Base-by-base conservation (phyloP, 2,888 invertebrate genomes). In the Saturnia japonica region DNA sequence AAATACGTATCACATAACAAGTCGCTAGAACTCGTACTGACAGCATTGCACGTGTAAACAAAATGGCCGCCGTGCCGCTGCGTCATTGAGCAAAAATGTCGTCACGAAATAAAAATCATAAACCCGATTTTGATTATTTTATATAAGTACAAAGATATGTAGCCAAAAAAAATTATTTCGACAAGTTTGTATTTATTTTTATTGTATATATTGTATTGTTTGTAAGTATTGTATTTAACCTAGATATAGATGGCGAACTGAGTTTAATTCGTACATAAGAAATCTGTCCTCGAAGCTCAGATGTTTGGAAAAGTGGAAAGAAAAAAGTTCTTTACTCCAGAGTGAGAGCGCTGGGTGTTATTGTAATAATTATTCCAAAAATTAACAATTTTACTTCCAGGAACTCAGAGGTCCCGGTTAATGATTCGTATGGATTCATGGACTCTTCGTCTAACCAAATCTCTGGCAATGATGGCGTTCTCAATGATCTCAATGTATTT, bases 391-490 rank as follows among this genome's bases (percentile, higher is more conserved):
- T 70, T 71, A 66, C 70, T 89, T 86, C 69, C 85, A 91, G 91
- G 71, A 89, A 87, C 72, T 81, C 80, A 70, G 89, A 89, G 14
- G 28, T 28, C 54, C 85, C 84, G 45, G 75, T 80, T 3, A 87
- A 86, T 66, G 90, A 88, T 69, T 74, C 86, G 69, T 84, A 84
- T 70, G 85, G 82, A 47, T 77, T 85, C 54, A 79, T 83, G 16
- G 91, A 91, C 72, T 84, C 85, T n/a, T 78, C 87, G 42, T 78
- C 87, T 60, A 84, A 84, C 47, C 88, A 87, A 73, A 82, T 86
- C n/a, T 73, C 84, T 42, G 90, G 90, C 67, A 88, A 84, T 69
- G 89, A 90, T 70, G 74, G 78, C 60, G 81, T 87, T 72, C 76
- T 80, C 12, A 90, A 87, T 68, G 88, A 88, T 78, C 79, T 89